Percentiles rank a stretch among this genome's conserved stretches.
phyloP scores from a whole-genome alignment of 2,888 invertebrate genomes.

The Plemyria rubiginata region DNA sequence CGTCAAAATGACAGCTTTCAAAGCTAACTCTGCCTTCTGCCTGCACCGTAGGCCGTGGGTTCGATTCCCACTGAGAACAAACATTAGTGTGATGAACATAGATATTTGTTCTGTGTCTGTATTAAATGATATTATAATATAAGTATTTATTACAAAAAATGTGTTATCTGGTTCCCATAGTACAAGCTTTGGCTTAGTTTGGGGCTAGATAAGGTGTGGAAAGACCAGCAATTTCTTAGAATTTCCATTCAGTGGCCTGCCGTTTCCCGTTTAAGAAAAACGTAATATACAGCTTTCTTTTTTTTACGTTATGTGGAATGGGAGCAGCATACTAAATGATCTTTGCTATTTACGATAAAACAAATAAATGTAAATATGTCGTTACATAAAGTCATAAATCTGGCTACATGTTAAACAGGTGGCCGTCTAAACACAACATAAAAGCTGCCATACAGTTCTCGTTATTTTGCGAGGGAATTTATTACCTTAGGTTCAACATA shows the following conservation, averaged over 20 bases:
- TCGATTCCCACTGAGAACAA: too few relatives aligned
- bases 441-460: constrained; percentile 39
- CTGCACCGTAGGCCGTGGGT: too few relatives aligned
- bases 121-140: too few relatives aligned
- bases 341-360: neutral
- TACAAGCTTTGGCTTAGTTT: too few relatives aligned
- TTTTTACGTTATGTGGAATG: neutral
- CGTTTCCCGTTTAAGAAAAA: neutral
- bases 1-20: too few relatives aligned
- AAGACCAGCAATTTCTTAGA: neutral
- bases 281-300: neutral
- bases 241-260: neutral
- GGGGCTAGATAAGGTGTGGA: too few relatives aligned
- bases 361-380: constrained; percentile 6
- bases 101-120: too few relatives aligned
- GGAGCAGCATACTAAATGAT: neutral
- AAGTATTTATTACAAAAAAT: too few relatives aligned
- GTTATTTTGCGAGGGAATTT: constrained; percentile 34
- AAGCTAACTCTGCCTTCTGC: too few relatives aligned
- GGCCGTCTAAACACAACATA: constrained; percentile 41
- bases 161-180: too few relatives aligned
- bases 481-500: constrained; percentile 47
- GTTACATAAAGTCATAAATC: constrained; percentile 25
- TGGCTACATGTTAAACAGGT: constrained; percentile 39
- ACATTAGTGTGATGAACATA: too few relatives aligned